Percentiles rank a stretch among this genome's conserved stretches.
phyloP scores from a whole-genome alignment of 1,140 invertebrate species.

The Nebria ingens region DNA sequence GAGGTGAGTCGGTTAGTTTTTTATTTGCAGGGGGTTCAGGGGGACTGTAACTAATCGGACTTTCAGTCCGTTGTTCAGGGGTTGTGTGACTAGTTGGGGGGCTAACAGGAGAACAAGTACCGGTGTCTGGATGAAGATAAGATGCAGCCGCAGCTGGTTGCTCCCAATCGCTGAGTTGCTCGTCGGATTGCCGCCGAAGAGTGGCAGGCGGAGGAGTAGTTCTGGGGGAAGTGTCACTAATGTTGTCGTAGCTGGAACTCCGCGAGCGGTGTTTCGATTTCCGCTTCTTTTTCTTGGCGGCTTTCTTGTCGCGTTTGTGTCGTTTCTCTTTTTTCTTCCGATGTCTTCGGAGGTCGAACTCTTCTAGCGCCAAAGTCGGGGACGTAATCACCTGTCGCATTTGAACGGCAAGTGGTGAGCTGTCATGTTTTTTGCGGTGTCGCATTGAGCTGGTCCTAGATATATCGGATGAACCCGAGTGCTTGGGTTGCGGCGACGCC shows the following conservation, averaged over 20 bases:
- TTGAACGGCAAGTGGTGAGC: slow-evolving; percentile 18
- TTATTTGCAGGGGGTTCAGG: slow-evolving; percentile 31
- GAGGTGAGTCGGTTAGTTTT: slow-evolving; percentile 38
- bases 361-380: slow-evolving; percentile 29
- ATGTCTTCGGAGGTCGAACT: slow-evolving; percentile 36
- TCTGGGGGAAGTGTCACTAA: slow-evolving; percentile 19
- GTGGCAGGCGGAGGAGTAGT: slow-evolving; percentile 13
- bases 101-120: slow-evolving; percentile 28
- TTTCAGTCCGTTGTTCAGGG: background rate
- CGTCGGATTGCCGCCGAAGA: slow-evolving; percentile 22
- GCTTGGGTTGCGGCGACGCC: slow-evolving; percentile 31
- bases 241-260: slow-evolving; percentile 45
- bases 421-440: slow-evolving; percentile 27
- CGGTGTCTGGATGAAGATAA: slow-evolving; percentile 45
- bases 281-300: slow-evolving; percentile 56
- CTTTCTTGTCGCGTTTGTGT: slow-evolving; percentile 55
- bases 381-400: slow-evolving; percentile 25
- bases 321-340: slow-evolving; percentile 49
- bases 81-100: slow-evolving; percentile 20
- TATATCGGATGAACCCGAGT: slow-evolving; percentile 28
- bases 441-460: slow-evolving; percentile 30
- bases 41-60: slow-evolving; percentile 13
- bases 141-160: slow-evolving; percentile 28
- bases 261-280: slow-evolving; percentile 52
- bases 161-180: slow-evolving; percentile 25